Evolutionary conservation across 2,113 vertebrate genomes (phyloP).

Genomic region (Cyphomyrus discorhynchus): DNA sequence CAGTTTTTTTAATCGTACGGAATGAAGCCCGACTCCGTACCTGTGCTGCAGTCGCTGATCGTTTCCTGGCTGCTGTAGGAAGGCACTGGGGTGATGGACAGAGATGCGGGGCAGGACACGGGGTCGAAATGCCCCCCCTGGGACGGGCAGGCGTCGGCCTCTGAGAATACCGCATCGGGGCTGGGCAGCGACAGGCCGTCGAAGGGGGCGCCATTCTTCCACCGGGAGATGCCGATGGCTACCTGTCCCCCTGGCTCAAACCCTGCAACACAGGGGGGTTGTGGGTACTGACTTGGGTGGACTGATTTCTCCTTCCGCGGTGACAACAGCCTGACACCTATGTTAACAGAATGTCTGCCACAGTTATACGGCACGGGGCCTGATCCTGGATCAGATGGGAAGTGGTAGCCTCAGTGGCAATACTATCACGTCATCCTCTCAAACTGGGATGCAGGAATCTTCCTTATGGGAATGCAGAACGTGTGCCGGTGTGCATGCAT

Average conservation of each 20-base stretch:
- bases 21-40: slow-evolving; percentile 43
- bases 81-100: slow-evolving; percentile 79
- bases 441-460: not conserved
- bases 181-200: slow-evolving; percentile 53
- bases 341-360: not conserved
- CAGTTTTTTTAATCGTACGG: not conserved
- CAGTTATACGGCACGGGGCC: not conserved
- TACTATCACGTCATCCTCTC: not conserved
- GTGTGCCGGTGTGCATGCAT: not conserved
- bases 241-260: slow-evolving; percentile 65
- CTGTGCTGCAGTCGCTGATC: slow-evolving; percentile 69
- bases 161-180: slow-evolving; percentile 51
- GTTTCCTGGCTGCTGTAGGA: slow-evolving; percentile 79
- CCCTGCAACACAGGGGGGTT: slow-evolving; percentile 32
- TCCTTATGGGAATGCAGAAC: not conserved
- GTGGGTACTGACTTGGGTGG: not conserved
- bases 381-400: not conserved
- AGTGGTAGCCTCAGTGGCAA: not conserved
- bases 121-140: slow-evolving; percentile 61
- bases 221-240: slow-evolving; percentile 69
- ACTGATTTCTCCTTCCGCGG: not conserved
- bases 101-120: slow-evolving; percentile 77
- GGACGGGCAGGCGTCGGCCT: slow-evolving; percentile 51
- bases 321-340: not conserved
- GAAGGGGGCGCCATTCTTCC: slow-evolving; percentile 64